phyloP scores from a whole-genome alignment of 2,113 vertebrate species.

The Paratilapia polleni region DNA sequence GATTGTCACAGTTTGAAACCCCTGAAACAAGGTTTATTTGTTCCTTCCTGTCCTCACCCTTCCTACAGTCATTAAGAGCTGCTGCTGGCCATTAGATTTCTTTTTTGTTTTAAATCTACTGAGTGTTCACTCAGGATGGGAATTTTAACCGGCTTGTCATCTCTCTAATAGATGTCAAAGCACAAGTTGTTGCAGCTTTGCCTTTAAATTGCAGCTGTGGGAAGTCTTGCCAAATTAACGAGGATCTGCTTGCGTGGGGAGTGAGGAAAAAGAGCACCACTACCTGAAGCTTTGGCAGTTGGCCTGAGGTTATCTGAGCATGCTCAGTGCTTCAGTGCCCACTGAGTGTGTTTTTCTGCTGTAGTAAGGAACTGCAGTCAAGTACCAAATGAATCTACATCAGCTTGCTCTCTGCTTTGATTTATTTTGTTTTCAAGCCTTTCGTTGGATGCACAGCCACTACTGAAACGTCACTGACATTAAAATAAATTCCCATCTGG shows the following conservation, averaged over 20 bases:
- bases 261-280: conserved; percentile 6
- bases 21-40: background rate
- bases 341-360: conserved; percentile 47
- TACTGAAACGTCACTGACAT: conserved; percentile 18
- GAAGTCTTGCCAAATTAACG: conserved; percentile 14
- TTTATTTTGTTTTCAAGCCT: conserved; percentile 5
- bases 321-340: conserved; percentile 10
- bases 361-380: background rate
- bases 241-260: conserved; percentile 1
- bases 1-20: background rate
- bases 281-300: conserved; percentile 45
- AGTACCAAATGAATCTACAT: conserved; percentile 18
- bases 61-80: background rate
- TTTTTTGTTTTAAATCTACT: background rate
- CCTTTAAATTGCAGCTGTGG: conserved; percentile 6
- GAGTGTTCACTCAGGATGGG: background rate
- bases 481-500: conserved; percentile 17
- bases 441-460: background rate
- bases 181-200: background rate
- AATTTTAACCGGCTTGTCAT: background rate
- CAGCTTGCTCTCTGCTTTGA: background rate
- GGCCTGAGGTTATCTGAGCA: conserved; percentile 33
- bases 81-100: background rate
- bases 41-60: background rate
- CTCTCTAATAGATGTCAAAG: background rate